phyloP scores from a whole-genome alignment of 2,888 invertebrate genomes.

The Lagria hirta region DNA sequence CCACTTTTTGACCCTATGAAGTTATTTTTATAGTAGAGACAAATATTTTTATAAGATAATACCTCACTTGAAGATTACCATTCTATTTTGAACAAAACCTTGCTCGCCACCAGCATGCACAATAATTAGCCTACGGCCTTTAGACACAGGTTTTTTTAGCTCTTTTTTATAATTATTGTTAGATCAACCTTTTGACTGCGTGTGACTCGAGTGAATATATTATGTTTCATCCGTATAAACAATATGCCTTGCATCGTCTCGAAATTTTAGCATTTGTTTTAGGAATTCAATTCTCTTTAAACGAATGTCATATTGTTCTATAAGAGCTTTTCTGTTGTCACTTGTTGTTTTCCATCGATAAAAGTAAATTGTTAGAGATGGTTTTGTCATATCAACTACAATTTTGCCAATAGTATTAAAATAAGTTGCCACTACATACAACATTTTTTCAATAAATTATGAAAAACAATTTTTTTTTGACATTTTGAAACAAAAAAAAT shows the following conservation, averaged over 20 bases:
- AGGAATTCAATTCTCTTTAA: slow-evolving; percentile 8
- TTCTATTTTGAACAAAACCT: slow-evolving; percentile 1
- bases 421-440: too few relatives aligned
- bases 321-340: slow-evolving; percentile 2
- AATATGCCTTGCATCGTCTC: slow-evolving; percentile 4
- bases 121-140: slow-evolving; percentile 4
- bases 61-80: slow-evolving; percentile 1
- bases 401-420: too few relatives aligned
- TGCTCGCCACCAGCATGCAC: slow-evolving; percentile 6
- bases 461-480: too few relatives aligned
- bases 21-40: too few relatives aligned
- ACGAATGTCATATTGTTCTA: slow-evolving; percentile 2
- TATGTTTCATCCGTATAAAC: slow-evolving; percentile 6
- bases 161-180: background rate
- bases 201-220: slow-evolving; percentile 4
- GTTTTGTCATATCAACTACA: too few relatives aligned
- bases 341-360: background rate
- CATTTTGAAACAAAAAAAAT: too few relatives aligned
- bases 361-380: too few relatives aligned
- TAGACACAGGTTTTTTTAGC: slow-evolving; percentile 1
- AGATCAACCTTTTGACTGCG: background rate
- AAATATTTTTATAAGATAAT: too few relatives aligned
- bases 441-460: too few relatives aligned
- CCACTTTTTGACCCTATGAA: background rate
- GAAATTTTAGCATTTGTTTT: slow-evolving; percentile 4